Evolutionary conservation across 1,140 invertebrate species (phyloP).

Genomic region (Zaprionus taronus): DNA sequence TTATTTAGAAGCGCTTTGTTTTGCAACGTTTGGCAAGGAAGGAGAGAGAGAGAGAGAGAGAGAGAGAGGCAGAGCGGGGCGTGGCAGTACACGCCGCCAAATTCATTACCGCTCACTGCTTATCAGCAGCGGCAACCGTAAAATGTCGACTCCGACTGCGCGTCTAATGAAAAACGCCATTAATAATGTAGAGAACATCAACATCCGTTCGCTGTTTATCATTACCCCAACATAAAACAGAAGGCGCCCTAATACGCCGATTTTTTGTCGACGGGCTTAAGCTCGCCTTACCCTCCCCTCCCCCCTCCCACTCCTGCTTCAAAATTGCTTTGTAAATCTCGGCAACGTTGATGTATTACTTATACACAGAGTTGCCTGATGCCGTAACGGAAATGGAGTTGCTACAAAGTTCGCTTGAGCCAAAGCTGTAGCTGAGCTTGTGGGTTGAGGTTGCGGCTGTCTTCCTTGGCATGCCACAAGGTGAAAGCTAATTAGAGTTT

Average conservation of each 20-base stretch:
- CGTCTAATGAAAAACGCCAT: constrained; percentile 80
- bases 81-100: constrained; percentile 13
- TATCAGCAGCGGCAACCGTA: constrained; percentile 50
- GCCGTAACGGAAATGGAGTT: constrained; percentile 24
- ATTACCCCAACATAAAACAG: constrained; percentile 70
- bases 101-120: constrained; percentile 39
- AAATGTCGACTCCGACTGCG: constrained; percentile 62
- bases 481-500: constrained; percentile 76
- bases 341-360: constrained; percentile 72
- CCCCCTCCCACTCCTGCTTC: constrained; percentile 17
- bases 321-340: constrained; percentile 64
- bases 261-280: constrained; percentile 41
- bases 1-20: constrained; percentile 50
- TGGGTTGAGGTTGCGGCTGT: constrained; percentile 4
- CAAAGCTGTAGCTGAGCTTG: constrained; percentile 2
- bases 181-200: constrained; percentile 79
- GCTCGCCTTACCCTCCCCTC: not conserved
- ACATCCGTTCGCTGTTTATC: constrained; percentile 78
- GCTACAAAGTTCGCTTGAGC: constrained; percentile 40
- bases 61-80: not conserved
- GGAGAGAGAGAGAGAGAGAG: no score
- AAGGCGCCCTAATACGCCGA: constrained; percentile 47
- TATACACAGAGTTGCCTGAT: not conserved
- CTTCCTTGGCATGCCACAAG: constrained; percentile 53
- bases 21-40: not conserved